Evolutionary conservation across 2,797 vertebrate species (phyloP).

Genomic region (Arnoldichthys spilopterus): DNA sequence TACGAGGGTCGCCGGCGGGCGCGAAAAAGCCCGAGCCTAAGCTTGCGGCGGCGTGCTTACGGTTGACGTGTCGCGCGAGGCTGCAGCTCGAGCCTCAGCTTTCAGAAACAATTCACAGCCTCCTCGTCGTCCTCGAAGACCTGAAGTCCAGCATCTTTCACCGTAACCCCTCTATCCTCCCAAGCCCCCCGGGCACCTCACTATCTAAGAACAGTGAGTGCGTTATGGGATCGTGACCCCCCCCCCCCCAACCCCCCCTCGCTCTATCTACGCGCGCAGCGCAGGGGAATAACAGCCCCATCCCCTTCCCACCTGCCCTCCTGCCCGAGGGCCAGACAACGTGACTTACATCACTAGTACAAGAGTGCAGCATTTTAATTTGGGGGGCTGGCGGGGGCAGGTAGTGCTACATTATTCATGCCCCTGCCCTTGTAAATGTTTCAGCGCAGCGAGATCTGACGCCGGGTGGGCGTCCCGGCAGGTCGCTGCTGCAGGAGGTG

Average conservation of each 20-base stretch:
- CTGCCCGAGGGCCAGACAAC: slow-evolving; percentile 1
- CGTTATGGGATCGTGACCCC: not conserved
- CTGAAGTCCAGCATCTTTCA: not conserved
- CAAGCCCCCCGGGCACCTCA: not conserved
- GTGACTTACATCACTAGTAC: slow-evolving; percentile 26
- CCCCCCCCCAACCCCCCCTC: too few species aligned
- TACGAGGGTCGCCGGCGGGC: too few species aligned
- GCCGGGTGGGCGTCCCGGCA: slow-evolving; percentile 32
- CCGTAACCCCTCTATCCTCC: not conserved
- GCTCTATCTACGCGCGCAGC: not conserved
- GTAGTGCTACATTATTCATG: slow-evolving; percentile 33
- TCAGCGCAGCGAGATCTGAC: slow-evolving; percentile 27
- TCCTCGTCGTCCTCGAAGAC: not conserved
- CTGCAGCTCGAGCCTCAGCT: slow-evolving; percentile 28
- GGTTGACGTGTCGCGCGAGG: slow-evolving; percentile 12
- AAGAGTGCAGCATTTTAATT: slow-evolving; percentile 14
- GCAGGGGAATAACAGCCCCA: slow-evolving; percentile 9
- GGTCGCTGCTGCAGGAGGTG: slow-evolving; percentile 33
- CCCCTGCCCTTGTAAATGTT: slow-evolving; percentile 41
- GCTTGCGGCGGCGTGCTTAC: too few species aligned
- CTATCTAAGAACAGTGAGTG: not conserved
- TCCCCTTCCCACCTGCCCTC: slow-evolving; percentile 11
- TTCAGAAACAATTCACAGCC: slow-evolving; percentile 51
- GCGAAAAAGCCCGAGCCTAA: not conserved
- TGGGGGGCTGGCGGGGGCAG: not conserved